Conservation (phyloP, 2,113 vertebrate species). For the Tragelaphus scriptus region DNA sequence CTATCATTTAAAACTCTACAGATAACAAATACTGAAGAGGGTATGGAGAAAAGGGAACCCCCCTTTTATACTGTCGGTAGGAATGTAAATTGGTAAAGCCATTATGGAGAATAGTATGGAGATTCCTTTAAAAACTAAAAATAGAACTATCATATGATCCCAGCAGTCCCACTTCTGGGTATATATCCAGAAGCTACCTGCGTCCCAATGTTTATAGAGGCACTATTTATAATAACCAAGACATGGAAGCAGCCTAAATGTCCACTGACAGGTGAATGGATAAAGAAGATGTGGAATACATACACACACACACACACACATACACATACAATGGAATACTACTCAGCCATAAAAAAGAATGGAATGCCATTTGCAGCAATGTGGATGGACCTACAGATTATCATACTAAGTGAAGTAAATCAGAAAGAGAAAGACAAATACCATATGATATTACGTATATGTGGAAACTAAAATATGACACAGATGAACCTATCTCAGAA, state of each 20-base stretch:
- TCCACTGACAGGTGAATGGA: not conserved
- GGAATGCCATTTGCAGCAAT: not conserved
- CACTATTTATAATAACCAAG: not conserved
- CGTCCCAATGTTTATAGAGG: not conserved
- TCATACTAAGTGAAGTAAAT: not conserved
- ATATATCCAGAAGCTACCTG: not conserved
- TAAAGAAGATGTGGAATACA: not conserved
- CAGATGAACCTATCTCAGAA: not conserved
- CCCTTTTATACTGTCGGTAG: not conserved
- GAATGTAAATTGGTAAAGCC: not conserved
- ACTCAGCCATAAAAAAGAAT: not conserved
- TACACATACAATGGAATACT: rapidly evolving
- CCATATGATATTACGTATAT: not conserved
- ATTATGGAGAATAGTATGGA: not conserved
- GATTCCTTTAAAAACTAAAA: not conserved
- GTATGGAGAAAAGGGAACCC: not conserved
- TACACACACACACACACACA: not conserved
- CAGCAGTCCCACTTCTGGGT: not conserved
- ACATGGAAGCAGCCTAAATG: not conserved
- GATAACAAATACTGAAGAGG: not conserved
- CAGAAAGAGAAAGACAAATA: not conserved
- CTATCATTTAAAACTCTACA: not conserved
- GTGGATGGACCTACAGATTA: not conserved
- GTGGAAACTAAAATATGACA: not conserved
- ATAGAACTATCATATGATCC: not conserved